These are phyloP conservation scores for Phaethon lepturus DNA, from an alignment of 2,113 vertebrate genomes.

Conservation along the genomic window DNA sequence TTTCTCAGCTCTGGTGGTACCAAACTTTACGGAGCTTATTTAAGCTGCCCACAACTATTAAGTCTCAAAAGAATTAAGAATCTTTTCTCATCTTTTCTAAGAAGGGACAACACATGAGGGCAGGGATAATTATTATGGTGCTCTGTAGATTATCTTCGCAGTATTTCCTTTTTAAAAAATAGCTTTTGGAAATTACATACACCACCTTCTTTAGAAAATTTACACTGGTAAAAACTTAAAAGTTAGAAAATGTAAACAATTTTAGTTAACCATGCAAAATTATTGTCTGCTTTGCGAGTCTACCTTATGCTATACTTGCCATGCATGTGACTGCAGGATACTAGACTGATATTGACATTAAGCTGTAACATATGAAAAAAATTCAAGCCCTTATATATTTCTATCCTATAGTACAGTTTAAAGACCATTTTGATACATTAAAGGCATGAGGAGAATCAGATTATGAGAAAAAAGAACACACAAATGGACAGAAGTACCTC, in stretches of 20 bases:
- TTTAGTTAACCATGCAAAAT: neutral
- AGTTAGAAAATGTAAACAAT: neutral
- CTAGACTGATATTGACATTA: neutral
- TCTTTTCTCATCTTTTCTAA: neutral
- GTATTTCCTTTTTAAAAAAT: neutral
- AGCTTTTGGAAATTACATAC: neutral
- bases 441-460: neutral
- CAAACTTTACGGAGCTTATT: rapidly evolving
- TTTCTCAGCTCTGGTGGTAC: neutral
- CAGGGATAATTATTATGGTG: neutral
- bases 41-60: neutral
- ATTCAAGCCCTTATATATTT: neutral
- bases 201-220: neutral
- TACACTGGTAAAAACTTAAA: neutral
- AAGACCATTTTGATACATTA: neutral
- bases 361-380: neutral
- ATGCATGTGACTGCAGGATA: neutral
- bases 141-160: neutral
- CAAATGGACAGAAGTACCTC: neutral
- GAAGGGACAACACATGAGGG: neutral
- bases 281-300: neutral
- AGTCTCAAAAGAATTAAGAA: neutral
- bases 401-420: neutral
- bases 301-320: neutral
- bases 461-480: neutral